Base-by-base conservation (phyloP, 2,888 invertebrate species). In the Aquatica leii region DNA sequence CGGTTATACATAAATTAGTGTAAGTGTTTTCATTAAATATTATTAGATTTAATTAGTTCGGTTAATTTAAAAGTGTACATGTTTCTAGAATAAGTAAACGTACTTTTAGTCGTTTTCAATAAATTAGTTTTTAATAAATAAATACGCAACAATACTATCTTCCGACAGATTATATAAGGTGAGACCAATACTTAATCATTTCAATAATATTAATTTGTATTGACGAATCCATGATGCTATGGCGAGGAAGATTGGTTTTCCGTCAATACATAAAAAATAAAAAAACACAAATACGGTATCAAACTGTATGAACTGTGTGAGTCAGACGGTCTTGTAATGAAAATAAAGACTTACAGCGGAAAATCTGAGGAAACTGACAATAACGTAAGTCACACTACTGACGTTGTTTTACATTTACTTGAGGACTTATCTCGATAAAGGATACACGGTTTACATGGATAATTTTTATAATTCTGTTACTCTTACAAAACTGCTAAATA, bases 291-390 rank as follows among this genome's bases (percentile, higher is more conserved):
- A 60, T 71, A 71, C 43, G 69, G 67, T 55, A 53, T 74, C 56
- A 75, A 76, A 72, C 65, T 74, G 55, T 76, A 76, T 66, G 63
- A 71, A 61, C 49, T 74, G 24, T 69, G 71, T 43, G 69, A 71
- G 51, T 67, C 71, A 52, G 62, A 65, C 18, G 70, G 68, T 55
- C 14, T 70, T 59, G 68, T 71, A 37, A 48, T 70, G 58, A 71
- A 69, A 64, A 65, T 70, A 55, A 62, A 62, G 34, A 62, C 57
- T 51, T 70, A 66, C 59, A 57, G 68, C 60, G 54, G 37, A 37
- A 37, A 37, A 37, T 37, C 11, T 37, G 37, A 58, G 24, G 24
- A 62, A 66, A 69, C 57, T 59, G 64, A 56, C 59, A 37, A 67
- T 67, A 63, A 69, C 62, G 11, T 67, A 67, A 63, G 69, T 59